Evolutionary conservation across 1,140 invertebrate species (phyloP).

Genomic region (Drosophila leontia): DNA sequence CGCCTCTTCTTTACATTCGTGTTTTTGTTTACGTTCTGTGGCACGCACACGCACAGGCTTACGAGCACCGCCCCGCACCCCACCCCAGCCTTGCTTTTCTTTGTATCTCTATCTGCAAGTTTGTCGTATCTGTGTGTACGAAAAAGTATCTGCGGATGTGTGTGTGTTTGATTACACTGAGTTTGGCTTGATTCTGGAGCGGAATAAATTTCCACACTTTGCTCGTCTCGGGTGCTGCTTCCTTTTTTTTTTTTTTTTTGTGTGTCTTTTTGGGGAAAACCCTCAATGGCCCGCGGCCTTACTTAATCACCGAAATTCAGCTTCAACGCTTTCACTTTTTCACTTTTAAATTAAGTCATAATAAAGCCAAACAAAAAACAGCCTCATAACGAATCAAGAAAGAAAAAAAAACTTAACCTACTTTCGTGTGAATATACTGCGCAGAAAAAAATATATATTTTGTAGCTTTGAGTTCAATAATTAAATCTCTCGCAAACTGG

Average conservation of each 20-base stretch:
- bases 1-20: constrained; percentile 78
- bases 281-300: constrained; percentile 31
- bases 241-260: not conserved
- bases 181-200: constrained; percentile 50
- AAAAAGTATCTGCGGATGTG: constrained; percentile 16
- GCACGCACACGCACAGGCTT: constrained; percentile 61
- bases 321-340: constrained; percentile 75
- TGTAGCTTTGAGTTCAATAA: constrained; percentile 43
- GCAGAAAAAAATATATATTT: constrained; percentile 24
- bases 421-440: constrained; percentile 59
- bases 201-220: constrained; percentile 23
- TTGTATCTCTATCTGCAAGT: constrained; percentile 51
- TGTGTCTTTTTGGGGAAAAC: constrained; percentile 23
- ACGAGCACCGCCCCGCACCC: not conserved
- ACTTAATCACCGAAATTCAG: constrained; percentile 54
- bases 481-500: constrained; percentile 43
- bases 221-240: not conserved
- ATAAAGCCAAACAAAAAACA: constrained; percentile 50
- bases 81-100: no score
- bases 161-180: constrained; percentile 26
- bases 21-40: constrained; percentile 81
- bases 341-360: constrained; percentile 83
- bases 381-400: constrained; percentile 16
- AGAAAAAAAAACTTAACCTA: constrained; percentile 64
- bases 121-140: constrained; percentile 19